phyloP scores from a whole-genome alignment of 2,797 vertebrate species.

The Chaenodraco wilsoni region DNA sequence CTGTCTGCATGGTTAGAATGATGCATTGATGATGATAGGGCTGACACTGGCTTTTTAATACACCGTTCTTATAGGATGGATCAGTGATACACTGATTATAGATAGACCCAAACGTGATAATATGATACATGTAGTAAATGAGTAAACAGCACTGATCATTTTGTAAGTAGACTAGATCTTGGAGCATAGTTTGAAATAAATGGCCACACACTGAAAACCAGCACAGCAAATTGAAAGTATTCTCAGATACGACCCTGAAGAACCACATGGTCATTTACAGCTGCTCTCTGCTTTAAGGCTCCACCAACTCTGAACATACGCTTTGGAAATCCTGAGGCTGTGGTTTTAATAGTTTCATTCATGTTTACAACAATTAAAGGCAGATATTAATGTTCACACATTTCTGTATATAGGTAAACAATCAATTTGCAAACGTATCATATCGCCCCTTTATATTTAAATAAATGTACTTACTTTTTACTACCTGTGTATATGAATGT shows the following conservation, averaged over 20 bases:
- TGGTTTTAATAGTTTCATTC: background rate
- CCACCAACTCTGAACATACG: no score
- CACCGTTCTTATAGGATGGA: slow-evolving; percentile 19
- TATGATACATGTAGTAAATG: slow-evolving; percentile 12
- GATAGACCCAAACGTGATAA: background rate
- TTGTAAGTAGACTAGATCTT: background rate
- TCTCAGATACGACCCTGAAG: background rate
- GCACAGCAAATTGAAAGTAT: background rate
- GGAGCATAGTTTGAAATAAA: slow-evolving; percentile 5
- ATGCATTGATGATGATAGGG: slow-evolving; percentile 18
- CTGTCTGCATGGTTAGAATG: slow-evolving; percentile 10
- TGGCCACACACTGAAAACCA: background rate
- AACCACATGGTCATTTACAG: background rate
- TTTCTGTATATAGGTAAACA: background rate
- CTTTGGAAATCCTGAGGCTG: no score
- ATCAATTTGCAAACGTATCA: background rate
- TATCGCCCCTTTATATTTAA: no score
- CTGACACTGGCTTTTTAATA: slow-evolving; percentile 12
- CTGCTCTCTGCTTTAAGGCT: background rate
- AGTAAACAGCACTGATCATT: no score
- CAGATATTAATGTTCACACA: background rate
- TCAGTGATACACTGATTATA: background rate
- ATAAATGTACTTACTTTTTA: no score
- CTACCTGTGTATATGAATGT: no score
- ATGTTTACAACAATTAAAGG: background rate